These are phyloP conservation scores for Nomada flava DNA, from an alignment of 2,888 invertebrate genomes.

Conservation along the genomic window DNA sequence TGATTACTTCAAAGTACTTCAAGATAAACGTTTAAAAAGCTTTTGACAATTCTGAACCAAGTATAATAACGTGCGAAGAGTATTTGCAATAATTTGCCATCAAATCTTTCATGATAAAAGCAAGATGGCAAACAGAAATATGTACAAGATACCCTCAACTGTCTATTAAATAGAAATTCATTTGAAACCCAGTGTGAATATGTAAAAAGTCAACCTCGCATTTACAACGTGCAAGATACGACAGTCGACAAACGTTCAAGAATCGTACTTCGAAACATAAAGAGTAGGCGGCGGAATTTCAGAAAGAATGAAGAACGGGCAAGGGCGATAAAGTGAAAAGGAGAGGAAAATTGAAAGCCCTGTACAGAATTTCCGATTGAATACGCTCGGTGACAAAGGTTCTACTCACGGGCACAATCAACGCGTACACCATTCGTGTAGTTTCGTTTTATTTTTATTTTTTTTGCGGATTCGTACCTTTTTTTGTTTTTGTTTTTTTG, in stretches of 20 bases:
- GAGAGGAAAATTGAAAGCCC: background rate
- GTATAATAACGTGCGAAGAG: too few relatives aligned
- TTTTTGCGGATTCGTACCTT: background rate
- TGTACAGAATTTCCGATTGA: conserved; percentile 17
- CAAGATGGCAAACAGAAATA: too few relatives aligned
- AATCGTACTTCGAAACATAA: background rate
- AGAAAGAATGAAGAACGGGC: background rate
- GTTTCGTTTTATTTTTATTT: background rate
- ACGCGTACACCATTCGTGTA: conserved; percentile 18
- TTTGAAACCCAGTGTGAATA: too few relatives aligned
- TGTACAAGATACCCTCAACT: too few relatives aligned
- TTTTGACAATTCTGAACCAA: too few relatives aligned
- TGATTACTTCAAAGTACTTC: too few relatives aligned
- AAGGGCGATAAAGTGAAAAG: background rate
- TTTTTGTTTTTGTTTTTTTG: background rate
- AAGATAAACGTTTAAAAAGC: too few relatives aligned
- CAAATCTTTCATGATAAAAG: too few relatives aligned
- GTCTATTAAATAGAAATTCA: too few relatives aligned
- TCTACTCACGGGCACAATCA: conserved; percentile 12
- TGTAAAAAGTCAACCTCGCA: background rate
- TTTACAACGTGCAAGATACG: background rate
- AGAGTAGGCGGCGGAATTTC: background rate
- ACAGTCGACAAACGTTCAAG: background rate
- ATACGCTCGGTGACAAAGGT: conserved; percentile 35
- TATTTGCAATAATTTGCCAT: too few relatives aligned